Conservation (phyloP, 1,140 invertebrate genomes). For the Sycophaga agraensis region DNA sequence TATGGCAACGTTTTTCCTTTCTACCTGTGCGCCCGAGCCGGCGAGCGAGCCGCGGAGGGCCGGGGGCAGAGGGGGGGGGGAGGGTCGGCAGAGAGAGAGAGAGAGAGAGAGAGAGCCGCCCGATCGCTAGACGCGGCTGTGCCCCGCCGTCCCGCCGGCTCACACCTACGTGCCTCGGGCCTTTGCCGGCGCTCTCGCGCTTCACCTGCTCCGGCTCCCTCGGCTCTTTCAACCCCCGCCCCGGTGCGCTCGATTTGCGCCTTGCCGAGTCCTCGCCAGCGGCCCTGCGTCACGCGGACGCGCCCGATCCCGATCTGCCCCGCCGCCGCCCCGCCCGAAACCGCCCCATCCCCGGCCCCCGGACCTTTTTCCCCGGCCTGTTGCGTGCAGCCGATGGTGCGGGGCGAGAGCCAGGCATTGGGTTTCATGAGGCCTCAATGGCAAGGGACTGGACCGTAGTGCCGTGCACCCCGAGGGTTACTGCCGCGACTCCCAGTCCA, state of each 20-base stretch:
- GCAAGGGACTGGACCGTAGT: too few relatives aligned
- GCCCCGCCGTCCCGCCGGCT: background rate
- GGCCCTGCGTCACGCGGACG: background rate
- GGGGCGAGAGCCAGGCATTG: too few relatives aligned
- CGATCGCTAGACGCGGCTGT: too few relatives aligned
- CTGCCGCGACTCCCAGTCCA: too few relatives aligned
- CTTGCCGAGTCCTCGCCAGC: too few relatives aligned
- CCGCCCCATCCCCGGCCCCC: background rate
- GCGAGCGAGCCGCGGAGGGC: background rate
- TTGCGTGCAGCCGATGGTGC: background rate
- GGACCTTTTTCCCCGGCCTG: background rate
- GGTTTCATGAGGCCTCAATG: too few relatives aligned
- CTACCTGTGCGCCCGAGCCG: constrained; percentile 39
- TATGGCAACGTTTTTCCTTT: constrained; percentile 48
- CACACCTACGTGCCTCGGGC: constrained; percentile 1
- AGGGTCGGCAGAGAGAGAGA: background rate
- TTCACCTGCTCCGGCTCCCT: constrained; percentile 2
- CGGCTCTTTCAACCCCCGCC: background rate
- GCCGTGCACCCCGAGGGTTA: too few relatives aligned
- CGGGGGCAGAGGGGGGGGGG: background rate
- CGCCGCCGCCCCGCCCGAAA: background rate
- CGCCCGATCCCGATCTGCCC: too few relatives aligned
- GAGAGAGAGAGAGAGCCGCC: constrained; percentile 24
- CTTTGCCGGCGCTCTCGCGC: constrained; percentile 3
- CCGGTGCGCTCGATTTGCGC: too few relatives aligned